Evolutionary conservation across 2,888 invertebrate genomes (phyloP).

Genomic region (Anorthoa munda): DNA sequence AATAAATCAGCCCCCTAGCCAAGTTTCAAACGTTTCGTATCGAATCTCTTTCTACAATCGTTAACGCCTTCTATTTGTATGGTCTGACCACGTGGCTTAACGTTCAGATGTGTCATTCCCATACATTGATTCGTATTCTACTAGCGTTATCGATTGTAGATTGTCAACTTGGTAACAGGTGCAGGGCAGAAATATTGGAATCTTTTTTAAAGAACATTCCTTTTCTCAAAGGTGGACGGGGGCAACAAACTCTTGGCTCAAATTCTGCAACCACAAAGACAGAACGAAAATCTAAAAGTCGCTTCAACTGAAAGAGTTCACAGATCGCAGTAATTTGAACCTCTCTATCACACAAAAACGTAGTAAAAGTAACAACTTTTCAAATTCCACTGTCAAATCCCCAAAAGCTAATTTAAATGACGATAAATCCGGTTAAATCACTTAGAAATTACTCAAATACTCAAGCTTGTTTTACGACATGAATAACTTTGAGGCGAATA

Average conservation of each 20-base stretch:
- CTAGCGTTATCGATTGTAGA: too few species aligned
- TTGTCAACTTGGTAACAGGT: too few species aligned
- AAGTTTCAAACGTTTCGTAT: too few species aligned
- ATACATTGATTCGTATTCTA: too few species aligned
- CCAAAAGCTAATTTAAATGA: conserved; percentile 46
- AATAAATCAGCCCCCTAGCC: too few species aligned
- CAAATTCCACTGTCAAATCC: conserved; percentile 39
- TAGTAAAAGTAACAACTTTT: conserved; percentile 48
- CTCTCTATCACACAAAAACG: conserved; percentile 30
- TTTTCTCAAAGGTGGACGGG: neutral
- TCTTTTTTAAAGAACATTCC: neutral
- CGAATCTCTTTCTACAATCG: too few species aligned
- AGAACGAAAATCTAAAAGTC: neutral
- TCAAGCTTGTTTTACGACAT: conserved; percentile 44
- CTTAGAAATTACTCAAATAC: conserved; percentile 50
- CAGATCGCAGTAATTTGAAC: conserved; percentile 21
- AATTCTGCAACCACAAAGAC: neutral
- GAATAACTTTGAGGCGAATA: conserved; percentile 37
- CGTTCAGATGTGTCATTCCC: too few species aligned
- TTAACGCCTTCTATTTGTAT: too few species aligned
- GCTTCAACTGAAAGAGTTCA: conserved; percentile 8
- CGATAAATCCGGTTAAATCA: conserved; percentile 46
- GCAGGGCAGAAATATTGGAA: neutral
- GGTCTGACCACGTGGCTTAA: too few species aligned
- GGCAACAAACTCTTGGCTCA: conserved; percentile 30